Evolutionary conservation across 2,797 vertebrate species (phyloP).

Genomic region (Spheniscus humboldti): DNA sequence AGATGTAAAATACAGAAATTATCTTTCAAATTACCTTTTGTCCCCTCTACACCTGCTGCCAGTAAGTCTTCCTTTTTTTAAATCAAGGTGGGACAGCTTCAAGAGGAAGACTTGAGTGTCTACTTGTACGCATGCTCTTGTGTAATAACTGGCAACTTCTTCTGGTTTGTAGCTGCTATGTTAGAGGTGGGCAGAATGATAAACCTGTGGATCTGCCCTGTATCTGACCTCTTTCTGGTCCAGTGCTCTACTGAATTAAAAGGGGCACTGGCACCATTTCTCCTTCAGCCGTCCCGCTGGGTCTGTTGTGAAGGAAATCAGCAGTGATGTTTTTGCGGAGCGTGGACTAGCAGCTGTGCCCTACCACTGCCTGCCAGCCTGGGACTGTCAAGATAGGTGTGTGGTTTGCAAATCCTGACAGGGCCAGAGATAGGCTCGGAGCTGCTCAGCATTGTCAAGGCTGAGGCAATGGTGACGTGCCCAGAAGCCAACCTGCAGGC

Average conservation of each 20-base stretch:
- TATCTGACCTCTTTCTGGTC: background rate
- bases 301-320: background rate
- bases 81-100: background rate
- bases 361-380: background rate
- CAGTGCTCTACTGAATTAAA: background rate
- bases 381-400: background rate
- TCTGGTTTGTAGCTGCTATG: background rate
- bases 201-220: background rate
- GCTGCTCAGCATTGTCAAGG: accelerated
- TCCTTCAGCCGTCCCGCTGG: background rate
- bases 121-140: accelerated
- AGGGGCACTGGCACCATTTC: background rate
- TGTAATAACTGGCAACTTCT: background rate
- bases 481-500: background rate
- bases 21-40: background rate
- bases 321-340: background rate
- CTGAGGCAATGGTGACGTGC: background rate
- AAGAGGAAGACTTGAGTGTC: background rate
- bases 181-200: background rate
- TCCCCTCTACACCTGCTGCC: background rate
- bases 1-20: background rate
- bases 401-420: background rate
- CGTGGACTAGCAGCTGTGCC: background rate
- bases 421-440: background rate
- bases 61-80: background rate